Percentiles rank a stretch among this genome's conserved stretches.
These are phyloP conservation scores for Creontiades dilutus DNA, from an alignment of 2,888 invertebrate species.

Conservation along the genomic window DNA sequence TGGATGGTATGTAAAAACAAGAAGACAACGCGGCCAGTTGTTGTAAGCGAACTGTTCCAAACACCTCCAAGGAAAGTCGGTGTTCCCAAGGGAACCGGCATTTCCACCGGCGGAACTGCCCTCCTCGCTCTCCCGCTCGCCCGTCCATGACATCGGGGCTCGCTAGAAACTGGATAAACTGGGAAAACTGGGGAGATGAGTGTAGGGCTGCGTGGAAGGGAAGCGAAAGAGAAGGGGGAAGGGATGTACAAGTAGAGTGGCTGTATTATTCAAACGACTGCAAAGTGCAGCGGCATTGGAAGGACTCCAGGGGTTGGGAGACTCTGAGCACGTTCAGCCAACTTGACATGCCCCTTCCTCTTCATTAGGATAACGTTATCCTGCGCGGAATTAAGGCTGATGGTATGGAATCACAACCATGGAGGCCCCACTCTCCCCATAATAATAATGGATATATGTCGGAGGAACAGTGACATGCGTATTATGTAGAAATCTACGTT, in stretches of 20 bases:
- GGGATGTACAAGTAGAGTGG: conserved; percentile 41
- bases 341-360: conserved; percentile 68
- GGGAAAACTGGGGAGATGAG: conserved; percentile 8
- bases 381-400: conserved; percentile 40
- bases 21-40: conserved; percentile 6
- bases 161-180: conserved; percentile 17
- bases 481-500: not conserved
- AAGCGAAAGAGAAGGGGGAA: too few species aligned
- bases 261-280: conserved; percentile 71
- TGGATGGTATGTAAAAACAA: conserved; percentile 3
- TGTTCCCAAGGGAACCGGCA: conserved; percentile 33
- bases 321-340: conserved; percentile 67
- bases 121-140: not conserved
- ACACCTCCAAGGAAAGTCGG: conserved; percentile 16
- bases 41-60: conserved; percentile 44
- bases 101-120: not conserved
- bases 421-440: not conserved
- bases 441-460: conserved; percentile 22
- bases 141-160: not conserved
- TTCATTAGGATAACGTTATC: conserved; percentile 61
- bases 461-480: not conserved
- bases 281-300: conserved; percentile 61
- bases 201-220: not conserved
- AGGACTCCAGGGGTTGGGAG: conserved; percentile 38
- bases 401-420: conserved; percentile 39